Percentiles rank a stretch among this genome's conserved stretches.
These are phyloP conservation scores for Odontocolon sp. DNA, from an alignment of 2,888 invertebrate genomes.

Conservation along the genomic window DNA sequence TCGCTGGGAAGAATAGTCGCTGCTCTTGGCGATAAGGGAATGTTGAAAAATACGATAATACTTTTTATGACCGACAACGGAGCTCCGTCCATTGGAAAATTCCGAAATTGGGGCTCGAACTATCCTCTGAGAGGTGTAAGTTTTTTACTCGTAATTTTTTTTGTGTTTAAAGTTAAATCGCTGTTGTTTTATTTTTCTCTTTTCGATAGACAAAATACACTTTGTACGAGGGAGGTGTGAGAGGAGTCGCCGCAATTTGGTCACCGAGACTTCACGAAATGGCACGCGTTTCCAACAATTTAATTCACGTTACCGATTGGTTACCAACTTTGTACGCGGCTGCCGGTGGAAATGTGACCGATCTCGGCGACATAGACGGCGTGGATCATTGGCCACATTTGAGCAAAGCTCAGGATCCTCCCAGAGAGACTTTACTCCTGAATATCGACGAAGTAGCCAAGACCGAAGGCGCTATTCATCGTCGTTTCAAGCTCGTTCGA, in stretches of 20 bases:
- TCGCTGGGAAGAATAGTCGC: conserved; percentile 84
- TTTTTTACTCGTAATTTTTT: too few relatives aligned
- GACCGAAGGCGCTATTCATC: conserved; percentile 76
- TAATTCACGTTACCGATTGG: conserved; percentile 88
- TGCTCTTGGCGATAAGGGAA: conserved; percentile 81
- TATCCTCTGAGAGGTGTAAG: conserved; percentile 84
- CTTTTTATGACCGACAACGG: conserved; percentile 86
- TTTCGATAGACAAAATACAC: conserved; percentile 85
- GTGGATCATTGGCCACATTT: conserved; percentile 82
- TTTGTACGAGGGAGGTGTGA: conserved; percentile 87
- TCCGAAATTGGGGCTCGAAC: conserved; percentile 84
- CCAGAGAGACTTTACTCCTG: conserved; percentile 81
- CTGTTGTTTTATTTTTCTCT: too few relatives aligned
- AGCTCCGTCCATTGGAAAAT: conserved; percentile 82
- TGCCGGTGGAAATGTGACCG: conserved; percentile 82
- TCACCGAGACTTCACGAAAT: conserved; percentile 83
- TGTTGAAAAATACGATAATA: conserved; percentile 85
- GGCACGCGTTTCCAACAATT: conserved; percentile 83
- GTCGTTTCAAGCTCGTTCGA: conserved; percentile 75
- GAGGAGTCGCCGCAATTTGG: conserved; percentile 86
- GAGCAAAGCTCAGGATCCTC: conserved; percentile 75
- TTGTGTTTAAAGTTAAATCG: too few relatives aligned
- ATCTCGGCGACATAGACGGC: conserved; percentile 80
- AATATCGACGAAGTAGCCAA: conserved; percentile 81
- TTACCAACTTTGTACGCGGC: conserved; percentile 86